phyloP scores from a whole-genome alignment of 2,888 invertebrate genomes.

The Macrosoma leucophasiata region DNA sequence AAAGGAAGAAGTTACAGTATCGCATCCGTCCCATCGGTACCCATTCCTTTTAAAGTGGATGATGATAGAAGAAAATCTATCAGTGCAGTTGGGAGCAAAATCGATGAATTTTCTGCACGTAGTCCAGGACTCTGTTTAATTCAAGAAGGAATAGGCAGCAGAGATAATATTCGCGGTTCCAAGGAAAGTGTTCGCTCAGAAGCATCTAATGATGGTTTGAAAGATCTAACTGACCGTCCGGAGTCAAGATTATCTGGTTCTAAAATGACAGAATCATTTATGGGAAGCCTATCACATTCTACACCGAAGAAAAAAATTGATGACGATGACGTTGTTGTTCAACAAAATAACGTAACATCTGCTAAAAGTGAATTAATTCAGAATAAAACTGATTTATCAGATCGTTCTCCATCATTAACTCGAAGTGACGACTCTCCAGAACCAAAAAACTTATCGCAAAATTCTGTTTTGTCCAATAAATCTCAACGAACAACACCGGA shows the following conservation, averaged over 20 bases:
- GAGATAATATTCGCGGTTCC: slow-evolving; percentile 59
- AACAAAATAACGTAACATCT: slow-evolving; percentile 43
- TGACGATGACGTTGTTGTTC: slow-evolving; percentile 65
- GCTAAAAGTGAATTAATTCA: slow-evolving; percentile 38
- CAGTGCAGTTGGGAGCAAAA: slow-evolving; percentile 61
- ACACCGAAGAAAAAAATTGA: slow-evolving; percentile 53
- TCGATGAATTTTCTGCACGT: slow-evolving; percentile 54
- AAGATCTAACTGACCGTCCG: slow-evolving; percentile 52
- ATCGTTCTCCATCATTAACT: slow-evolving; percentile 67
- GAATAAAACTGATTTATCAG: slow-evolving; percentile 51
- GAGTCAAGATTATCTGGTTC: slow-evolving; percentile 65
- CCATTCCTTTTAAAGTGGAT: slow-evolving; percentile 57
- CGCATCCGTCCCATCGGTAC: slow-evolving; percentile 65
- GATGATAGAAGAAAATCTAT: slow-evolving; percentile 72
- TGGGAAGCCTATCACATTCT: slow-evolving; percentile 54
- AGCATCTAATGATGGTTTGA: slow-evolving; percentile 41
- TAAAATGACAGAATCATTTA: slow-evolving; percentile 70
- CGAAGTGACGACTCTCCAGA: slow-evolving; percentile 71
- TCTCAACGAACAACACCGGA: slow-evolving; percentile 48
- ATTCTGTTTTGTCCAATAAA: slow-evolving; percentile 38
- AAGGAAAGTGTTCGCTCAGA: slow-evolving; percentile 63
- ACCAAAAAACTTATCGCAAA: slow-evolving; percentile 46
- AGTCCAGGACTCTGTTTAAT: slow-evolving; percentile 63
- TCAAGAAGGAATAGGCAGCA: slow-evolving; percentile 65
- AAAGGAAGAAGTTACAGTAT: slow-evolving; percentile 74